Evolutionary conservation across 2,888 invertebrate genomes (phyloP).

Genomic region (Aspidiotus destructor): DNA sequence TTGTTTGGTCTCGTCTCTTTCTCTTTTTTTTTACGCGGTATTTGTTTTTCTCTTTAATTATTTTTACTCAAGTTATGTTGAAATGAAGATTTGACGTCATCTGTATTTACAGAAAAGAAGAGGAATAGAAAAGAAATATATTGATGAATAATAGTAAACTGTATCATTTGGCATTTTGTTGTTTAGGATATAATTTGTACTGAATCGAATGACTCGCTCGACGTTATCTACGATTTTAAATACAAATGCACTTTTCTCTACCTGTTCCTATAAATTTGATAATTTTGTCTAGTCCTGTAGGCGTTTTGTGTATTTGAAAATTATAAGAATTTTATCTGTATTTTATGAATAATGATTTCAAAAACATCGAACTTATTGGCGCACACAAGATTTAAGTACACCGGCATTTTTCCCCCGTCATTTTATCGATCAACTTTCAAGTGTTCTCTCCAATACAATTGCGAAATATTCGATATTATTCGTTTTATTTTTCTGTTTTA

Average conservation of each 20-base stretch:
- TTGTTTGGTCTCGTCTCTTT: too few relatives aligned
- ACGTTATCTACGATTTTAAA: background rate
- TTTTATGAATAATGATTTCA: background rate
- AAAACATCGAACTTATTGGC: background rate
- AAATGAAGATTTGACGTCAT: too few relatives aligned
- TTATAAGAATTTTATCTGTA: background rate
- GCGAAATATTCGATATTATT: too few relatives aligned
- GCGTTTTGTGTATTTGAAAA: background rate
- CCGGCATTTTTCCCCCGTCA: too few relatives aligned
- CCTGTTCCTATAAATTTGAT: background rate
- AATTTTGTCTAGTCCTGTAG: background rate
- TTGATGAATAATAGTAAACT: too few relatives aligned
- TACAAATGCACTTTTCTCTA: background rate
- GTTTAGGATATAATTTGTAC: background rate
- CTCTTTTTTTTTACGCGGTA: too few relatives aligned
- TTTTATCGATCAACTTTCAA: background rate
- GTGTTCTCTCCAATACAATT: background rate
- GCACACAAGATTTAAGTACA: too few relatives aligned
- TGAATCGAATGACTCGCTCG: background rate
- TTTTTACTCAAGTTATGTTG: too few relatives aligned
- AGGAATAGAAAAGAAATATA: too few relatives aligned
- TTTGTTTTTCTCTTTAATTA: too few relatives aligned
- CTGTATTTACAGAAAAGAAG: too few relatives aligned
- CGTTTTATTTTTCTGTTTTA: background rate
- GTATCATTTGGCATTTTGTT: too few relatives aligned